These are phyloP conservation scores for Dyspetes luteomarginatus DNA, from an alignment of 2,888 invertebrate species.

Conservation along the genomic window DNA sequence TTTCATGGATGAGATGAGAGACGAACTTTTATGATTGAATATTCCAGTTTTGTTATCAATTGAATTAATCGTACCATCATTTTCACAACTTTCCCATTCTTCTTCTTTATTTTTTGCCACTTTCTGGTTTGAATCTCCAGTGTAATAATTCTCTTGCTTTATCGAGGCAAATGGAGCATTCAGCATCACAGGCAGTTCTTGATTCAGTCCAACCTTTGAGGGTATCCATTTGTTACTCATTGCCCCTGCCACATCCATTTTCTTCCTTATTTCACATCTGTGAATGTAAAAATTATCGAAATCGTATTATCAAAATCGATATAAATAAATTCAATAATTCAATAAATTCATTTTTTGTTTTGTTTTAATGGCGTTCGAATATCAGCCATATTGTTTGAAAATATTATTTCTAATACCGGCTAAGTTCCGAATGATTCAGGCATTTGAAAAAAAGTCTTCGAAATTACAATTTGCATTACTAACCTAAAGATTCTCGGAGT, in stretches of 20 bases:
- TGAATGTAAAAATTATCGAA: neutral
- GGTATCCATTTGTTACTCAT: constrained; percentile 40
- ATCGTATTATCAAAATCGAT: too few species aligned
- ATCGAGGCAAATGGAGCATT: constrained; percentile 26
- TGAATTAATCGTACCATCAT: neutral
- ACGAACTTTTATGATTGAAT: neutral
- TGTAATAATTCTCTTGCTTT: constrained; percentile 24
- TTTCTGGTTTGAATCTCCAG: neutral
- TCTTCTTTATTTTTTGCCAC: neutral
- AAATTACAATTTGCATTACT: neutral
- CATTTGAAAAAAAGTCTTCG: neutral
- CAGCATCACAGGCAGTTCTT: constrained; percentile 9
- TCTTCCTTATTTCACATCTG: neutral
- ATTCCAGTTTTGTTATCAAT: neutral
- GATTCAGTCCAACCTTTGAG: constrained; percentile 8
- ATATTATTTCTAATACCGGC: neutral
- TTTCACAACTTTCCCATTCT: neutral
- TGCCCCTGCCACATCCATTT: constrained; percentile 20
- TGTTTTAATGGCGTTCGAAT: neutral
- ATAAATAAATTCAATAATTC: too few species aligned
- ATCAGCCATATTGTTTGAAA: neutral
- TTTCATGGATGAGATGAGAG: constrained; percentile 21
- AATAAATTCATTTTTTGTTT: neutral
- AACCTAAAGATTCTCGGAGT: constrained; percentile 11
- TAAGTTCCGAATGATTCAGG: neutral